phyloP scores from a whole-genome alignment of 2,888 invertebrate species.

The Mythimna albipuncta region DNA sequence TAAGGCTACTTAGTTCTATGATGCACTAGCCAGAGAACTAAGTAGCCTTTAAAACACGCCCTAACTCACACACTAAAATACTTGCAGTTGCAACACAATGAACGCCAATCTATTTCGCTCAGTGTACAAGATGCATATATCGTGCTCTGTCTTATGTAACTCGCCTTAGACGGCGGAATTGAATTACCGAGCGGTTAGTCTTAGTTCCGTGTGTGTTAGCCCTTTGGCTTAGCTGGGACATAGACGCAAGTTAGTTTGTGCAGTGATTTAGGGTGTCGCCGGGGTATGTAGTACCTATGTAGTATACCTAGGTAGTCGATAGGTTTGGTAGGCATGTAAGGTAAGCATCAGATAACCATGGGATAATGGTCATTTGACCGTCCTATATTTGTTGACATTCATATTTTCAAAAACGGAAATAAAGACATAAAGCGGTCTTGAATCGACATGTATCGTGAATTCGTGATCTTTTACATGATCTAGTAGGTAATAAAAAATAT shows the following conservation, averaged over 20 bases:
- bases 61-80: too few species aligned
- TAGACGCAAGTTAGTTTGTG: slow-evolving; percentile 31
- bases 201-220: slow-evolving; percentile 50
- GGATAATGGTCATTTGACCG: too few species aligned
- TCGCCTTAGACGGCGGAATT: slow-evolving; percentile 52
- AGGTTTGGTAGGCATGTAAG: background rate
- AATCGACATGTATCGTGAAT: too few species aligned
- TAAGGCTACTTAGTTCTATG: too few species aligned
- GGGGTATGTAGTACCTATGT: background rate
- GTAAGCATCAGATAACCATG: too few species aligned
- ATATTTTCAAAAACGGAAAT: too few species aligned
- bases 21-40: too few species aligned
- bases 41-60: too few species aligned
- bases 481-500: too few species aligned
- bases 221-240: slow-evolving; percentile 44
- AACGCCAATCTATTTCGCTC: background rate
- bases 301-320: background rate
- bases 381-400: too few species aligned
- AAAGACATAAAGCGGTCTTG: too few species aligned
- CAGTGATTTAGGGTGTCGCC: slow-evolving; percentile 9
- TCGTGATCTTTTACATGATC: too few species aligned
- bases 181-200: slow-evolving; percentile 56
- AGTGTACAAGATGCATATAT: slow-evolving; percentile 38
- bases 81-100: background rate
- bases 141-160: slow-evolving; percentile 45